Evolutionary conservation across 2,888 invertebrate genomes (phyloP).

Genomic region (Platycheirus albimanus): DNA sequence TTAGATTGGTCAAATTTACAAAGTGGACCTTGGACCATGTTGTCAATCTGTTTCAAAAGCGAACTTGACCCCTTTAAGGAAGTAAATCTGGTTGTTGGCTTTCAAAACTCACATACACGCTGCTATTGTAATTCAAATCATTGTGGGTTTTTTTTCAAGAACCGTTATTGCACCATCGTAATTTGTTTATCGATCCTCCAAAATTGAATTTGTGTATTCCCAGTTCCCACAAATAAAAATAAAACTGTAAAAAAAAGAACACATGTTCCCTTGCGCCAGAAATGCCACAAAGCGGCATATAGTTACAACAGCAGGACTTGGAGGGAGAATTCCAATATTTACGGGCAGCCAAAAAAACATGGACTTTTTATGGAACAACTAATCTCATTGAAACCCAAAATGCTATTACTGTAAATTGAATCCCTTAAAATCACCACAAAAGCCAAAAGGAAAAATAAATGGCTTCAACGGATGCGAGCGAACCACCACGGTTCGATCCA

Average conservation of each 20-base stretch:
- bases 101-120: not conserved
- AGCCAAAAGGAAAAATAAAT: slow-evolving; percentile 52
- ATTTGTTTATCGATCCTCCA: slow-evolving; percentile 47
- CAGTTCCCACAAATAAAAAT: slow-evolving; percentile 32
- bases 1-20: slow-evolving; percentile 39
- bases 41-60: slow-evolving; percentile 40
- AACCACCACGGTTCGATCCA: slow-evolving; percentile 1
- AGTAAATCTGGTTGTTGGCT: not conserved
- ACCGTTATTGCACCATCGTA: slow-evolving; percentile 4
- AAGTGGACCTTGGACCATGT: slow-evolving; percentile 44
- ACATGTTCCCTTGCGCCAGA: slow-evolving; percentile 44
- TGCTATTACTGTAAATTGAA: slow-evolving; percentile 65
- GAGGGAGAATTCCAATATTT: slow-evolving; percentile 31
- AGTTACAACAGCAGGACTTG: not conserved
- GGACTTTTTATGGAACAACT: slow-evolving; percentile 46
- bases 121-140: slow-evolving; percentile 36
- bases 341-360: slow-evolving; percentile 18
- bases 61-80: not conserved
- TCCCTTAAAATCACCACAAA: slow-evolving; percentile 57
- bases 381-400: slow-evolving; percentile 65
- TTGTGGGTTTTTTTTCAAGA: not conserved
- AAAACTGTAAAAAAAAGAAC: slow-evolving; percentile 12
- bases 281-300: not conserved
- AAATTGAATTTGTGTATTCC: slow-evolving; percentile 50
- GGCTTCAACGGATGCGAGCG: slow-evolving; percentile 12